Evolutionary conservation across 2,113 vertebrate genomes (phyloP).

Genomic region (Perccottus glenii): DNA sequence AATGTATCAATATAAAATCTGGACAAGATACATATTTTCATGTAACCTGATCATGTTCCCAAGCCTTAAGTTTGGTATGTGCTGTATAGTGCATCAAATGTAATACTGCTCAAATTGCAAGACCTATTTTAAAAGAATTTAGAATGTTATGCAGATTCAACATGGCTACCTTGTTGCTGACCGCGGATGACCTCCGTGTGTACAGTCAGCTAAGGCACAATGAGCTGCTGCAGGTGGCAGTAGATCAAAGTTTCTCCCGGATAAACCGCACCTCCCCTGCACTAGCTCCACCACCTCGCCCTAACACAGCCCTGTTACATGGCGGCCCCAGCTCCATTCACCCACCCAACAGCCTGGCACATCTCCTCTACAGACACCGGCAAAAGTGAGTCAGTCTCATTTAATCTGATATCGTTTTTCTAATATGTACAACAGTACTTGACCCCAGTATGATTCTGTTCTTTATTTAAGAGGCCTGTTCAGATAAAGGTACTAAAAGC

Average conservation of each 20-base stretch:
- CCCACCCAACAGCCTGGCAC: conserved; percentile 2
- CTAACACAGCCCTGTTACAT: background rate
- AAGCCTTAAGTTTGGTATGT: background rate
- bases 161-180: conserved; percentile 13
- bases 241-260: conserved; percentile 34
- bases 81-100: too few relatives aligned
- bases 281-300: background rate
- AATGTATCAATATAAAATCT: too few relatives aligned
- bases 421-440: background rate
- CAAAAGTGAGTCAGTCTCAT: conserved; percentile 18
- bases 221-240: conserved; percentile 38
- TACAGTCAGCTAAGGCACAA: conserved; percentile 82
- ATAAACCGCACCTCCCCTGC: background rate
- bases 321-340: background rate
- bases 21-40: background rate
- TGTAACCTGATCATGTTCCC: background rate
- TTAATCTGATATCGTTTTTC: background rate
- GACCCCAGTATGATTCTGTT: too few relatives aligned
- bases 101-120: too few relatives aligned
- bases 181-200: conserved; percentile 83
- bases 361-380: conserved; percentile 5
- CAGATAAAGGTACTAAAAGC: too few relatives aligned
- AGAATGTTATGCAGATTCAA: background rate
- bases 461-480: too few relatives aligned
- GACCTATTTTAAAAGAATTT: too few relatives aligned